Evolutionary conservation across 1,140 invertebrate species (phyloP).

Genomic region (Heterodera carotae): DNA sequence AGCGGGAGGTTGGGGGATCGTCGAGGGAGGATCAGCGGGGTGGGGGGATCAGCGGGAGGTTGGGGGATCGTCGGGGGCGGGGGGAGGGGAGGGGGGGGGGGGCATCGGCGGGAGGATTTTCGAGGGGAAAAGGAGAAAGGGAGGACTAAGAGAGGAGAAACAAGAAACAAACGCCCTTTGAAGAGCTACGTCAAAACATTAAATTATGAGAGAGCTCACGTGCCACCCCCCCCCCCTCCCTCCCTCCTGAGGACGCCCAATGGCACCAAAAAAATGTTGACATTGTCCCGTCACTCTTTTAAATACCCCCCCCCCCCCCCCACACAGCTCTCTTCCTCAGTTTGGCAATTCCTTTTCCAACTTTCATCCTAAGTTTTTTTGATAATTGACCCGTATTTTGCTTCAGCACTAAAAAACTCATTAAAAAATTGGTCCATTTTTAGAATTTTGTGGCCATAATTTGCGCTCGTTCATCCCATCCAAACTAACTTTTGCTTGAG

Average conservation of each 20-base stretch:
- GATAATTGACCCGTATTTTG: neutral
- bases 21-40: neutral
- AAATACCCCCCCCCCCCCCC: neutral
- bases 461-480: too few species aligned
- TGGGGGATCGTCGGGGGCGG: neutral
- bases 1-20: too few species aligned
- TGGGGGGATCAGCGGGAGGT: neutral
- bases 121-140: too few species aligned
- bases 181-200: too few species aligned
- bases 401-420: too few species aligned
- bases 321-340: neutral
- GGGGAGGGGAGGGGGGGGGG: neutral
- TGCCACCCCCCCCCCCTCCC: too few species aligned
- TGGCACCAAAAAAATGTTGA: neutral
- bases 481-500: too few species aligned
- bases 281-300: neutral
- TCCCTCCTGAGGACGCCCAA: too few species aligned
- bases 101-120: neutral
- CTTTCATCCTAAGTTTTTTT: neutral
- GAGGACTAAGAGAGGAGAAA: neutral
- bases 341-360: neutral
- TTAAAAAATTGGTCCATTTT: too few species aligned
- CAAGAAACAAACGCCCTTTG: neutral
- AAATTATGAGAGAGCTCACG: too few species aligned
- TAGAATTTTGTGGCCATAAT: too few species aligned